Percentiles rank a stretch among this genome's conserved stretches.
phyloP scores from a whole-genome alignment of 1,140 invertebrate genomes.

The Hesperophylax magnus region DNA sequence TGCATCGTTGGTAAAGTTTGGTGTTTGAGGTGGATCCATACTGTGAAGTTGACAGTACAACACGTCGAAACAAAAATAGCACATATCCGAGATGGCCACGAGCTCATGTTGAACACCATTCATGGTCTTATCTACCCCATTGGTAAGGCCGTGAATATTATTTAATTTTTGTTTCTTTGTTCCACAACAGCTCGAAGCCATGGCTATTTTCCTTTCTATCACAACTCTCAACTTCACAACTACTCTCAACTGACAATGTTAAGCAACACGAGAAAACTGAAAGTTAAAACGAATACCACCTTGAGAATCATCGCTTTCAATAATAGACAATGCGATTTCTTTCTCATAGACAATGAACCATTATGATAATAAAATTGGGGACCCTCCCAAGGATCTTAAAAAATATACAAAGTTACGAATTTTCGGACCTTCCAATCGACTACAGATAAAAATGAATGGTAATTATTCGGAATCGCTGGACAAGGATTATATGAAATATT shows the following conservation, averaged over 20 bases:
- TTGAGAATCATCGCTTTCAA: no score
- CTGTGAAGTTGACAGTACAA: constrained; percentile 94
- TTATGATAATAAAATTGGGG: no score
- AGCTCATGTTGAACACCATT: constrained; percentile 75
- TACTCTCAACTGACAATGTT: not conserved
- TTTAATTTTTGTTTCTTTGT: constrained; percentile 91
- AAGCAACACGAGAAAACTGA: not conserved
- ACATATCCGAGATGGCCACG: constrained; percentile 95
- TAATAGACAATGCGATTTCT: no score
- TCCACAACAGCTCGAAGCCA: constrained; percentile 91
- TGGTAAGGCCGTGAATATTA: constrained; percentile 72
- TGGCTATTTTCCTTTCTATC: constrained; percentile 61
- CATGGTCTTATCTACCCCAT: constrained; percentile 69
- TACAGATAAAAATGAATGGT: no score
- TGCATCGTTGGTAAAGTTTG: constrained; percentile 93
- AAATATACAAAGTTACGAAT: no score
- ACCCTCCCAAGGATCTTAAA: no score
- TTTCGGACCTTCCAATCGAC: no score
- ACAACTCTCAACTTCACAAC: constrained; percentile 19
- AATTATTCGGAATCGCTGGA: no score
- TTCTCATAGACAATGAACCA: no score
- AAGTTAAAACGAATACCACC: not conserved
- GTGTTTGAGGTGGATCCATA: constrained; percentile 89
- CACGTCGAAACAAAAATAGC: constrained; percentile 98
- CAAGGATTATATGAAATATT: no score